phyloP scores from a whole-genome alignment of 2,113 vertebrate genomes.

The Pogona vitticeps region DNA sequence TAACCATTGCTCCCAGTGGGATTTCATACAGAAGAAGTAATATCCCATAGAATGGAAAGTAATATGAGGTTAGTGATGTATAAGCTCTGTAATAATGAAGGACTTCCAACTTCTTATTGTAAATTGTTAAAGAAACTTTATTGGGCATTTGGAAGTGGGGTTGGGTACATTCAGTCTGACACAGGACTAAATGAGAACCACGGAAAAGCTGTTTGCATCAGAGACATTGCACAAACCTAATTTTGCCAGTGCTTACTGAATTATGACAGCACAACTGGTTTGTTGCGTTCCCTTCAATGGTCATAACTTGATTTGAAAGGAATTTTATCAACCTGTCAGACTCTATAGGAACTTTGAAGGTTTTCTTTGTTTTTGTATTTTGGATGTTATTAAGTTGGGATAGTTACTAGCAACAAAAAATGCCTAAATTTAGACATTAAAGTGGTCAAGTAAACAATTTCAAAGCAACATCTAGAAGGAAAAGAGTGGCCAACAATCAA shows the following conservation, averaged over 20 bases:
- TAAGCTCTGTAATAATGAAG: constrained; percentile 24
- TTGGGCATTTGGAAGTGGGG: background rate
- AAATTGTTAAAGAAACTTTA: constrained; percentile 18
- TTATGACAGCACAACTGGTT: background rate
- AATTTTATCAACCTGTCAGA: background rate
- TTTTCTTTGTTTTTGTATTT: background rate
- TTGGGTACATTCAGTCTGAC: background rate
- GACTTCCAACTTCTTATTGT: background rate
- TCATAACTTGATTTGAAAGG: background rate
- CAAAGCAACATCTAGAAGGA: background rate
- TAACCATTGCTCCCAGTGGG: constrained; percentile 52
- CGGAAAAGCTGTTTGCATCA: background rate
- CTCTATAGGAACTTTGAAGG: background rate
- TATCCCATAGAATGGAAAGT: constrained; percentile 52
- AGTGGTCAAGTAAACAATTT: background rate
- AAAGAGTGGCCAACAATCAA: background rate
- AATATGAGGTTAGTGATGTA: constrained; percentile 50
- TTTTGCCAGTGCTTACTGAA: background rate
- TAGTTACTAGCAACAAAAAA: background rate
- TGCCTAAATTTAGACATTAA: constrained; percentile 2
- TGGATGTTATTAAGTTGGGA: background rate
- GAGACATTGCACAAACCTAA: background rate
- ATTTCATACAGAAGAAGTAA: constrained; percentile 53
- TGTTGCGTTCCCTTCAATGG: background rate
- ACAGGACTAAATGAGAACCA: background rate